phyloP scores from a whole-genome alignment of 2,797 vertebrate species.

The Ptychadena robeensis region DNA sequence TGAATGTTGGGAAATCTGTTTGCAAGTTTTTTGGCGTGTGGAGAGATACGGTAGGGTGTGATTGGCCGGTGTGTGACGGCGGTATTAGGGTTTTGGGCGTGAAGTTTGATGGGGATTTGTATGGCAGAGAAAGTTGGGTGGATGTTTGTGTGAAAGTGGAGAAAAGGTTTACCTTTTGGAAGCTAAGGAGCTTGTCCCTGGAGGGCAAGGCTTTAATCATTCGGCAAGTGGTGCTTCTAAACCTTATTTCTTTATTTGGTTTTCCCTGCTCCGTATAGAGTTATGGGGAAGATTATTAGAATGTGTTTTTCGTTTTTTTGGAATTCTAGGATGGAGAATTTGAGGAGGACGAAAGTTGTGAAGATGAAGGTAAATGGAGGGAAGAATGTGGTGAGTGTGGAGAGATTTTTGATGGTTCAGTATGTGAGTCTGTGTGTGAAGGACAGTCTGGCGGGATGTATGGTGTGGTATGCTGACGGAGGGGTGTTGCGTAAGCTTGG shows the following conservation, averaged over 20 bases:
- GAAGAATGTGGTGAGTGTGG: not conserved
- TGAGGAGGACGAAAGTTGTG: not conserved
- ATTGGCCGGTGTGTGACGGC: not conserved
- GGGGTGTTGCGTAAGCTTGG: not conserved
- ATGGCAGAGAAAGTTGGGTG: not conserved
- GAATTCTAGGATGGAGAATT: not conserved
- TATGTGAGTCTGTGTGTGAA: not conserved
- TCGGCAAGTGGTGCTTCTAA: not conserved
- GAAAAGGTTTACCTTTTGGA: not conserved
- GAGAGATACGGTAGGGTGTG: not conserved
- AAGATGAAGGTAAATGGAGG: not conserved
- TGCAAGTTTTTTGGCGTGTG: not conserved
- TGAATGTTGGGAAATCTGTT: not conserved
- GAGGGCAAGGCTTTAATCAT: not conserved
- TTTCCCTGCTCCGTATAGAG: not conserved
- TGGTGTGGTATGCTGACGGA: too few relatives aligned
- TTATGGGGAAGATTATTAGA: not conserved
- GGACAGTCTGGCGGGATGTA: too few relatives aligned
- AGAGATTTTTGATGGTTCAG: not conserved
- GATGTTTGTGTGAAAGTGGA: not conserved
- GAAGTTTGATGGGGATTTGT: not conserved
- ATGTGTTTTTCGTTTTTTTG: constrained; percentile 2
- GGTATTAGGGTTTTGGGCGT: not conserved
- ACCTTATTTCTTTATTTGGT: not conserved
- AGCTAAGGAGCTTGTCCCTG: not conserved